Evolutionary conservation across 2,797 vertebrate genomes (phyloP).

Genomic region (Poecilia picta): DNA sequence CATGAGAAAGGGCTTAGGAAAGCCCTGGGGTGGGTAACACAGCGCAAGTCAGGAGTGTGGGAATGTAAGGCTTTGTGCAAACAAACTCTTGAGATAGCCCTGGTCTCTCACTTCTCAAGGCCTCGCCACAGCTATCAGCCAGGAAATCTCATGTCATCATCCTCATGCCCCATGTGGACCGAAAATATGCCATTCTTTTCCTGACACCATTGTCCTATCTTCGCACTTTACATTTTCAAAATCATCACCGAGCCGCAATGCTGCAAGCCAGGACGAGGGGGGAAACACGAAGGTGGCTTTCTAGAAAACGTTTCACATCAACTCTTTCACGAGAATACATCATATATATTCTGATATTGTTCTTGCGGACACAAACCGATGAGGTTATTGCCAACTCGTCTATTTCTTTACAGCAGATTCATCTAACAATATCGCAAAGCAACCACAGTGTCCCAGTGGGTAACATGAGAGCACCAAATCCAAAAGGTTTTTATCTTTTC

Average conservation of each 20-base stretch:
- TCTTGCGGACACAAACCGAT: background rate
- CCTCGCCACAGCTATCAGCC: slow-evolving; percentile 38
- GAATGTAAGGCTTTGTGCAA: slow-evolving; percentile 64
- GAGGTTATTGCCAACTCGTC: background rate
- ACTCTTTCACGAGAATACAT: slow-evolving; percentile 10
- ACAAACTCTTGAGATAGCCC: slow-evolving; percentile 51
- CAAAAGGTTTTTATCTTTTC: background rate
- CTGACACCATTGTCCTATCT: slow-evolving; percentile 3
- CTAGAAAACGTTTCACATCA: background rate
- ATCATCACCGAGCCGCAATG: background rate
- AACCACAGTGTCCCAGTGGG: background rate
- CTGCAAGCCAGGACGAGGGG: background rate
- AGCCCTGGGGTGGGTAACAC: slow-evolving; percentile 51
- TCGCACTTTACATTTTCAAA: background rate
- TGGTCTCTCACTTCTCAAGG: slow-evolving; percentile 41
- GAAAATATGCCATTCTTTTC: slow-evolving; percentile 37
- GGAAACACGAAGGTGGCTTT: background rate
- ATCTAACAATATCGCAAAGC: background rate
- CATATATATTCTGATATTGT: background rate
- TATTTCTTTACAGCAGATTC: background rate
- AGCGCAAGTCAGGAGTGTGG: slow-evolving; percentile 60
- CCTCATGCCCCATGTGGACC: slow-evolving; percentile 33
- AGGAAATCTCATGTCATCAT: slow-evolving; percentile 45
- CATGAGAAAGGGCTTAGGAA: slow-evolving; percentile 60
- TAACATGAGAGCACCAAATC: background rate